Conservation (phyloP, 2,888 invertebrate species). For the Asteroscopus sphinx region DNA sequence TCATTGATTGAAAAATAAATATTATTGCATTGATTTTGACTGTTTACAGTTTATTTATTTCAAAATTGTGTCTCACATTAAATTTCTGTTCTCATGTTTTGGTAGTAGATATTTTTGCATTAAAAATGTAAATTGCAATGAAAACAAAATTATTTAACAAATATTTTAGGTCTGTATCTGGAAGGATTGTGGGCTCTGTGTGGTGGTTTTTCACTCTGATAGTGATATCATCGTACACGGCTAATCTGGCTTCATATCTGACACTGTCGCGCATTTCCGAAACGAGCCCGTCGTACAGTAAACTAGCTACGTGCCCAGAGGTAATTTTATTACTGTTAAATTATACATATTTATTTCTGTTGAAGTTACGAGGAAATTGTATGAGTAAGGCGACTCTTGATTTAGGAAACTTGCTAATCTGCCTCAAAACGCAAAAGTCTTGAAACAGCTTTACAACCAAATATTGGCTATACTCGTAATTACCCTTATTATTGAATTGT, state of each 20-base stretch:
- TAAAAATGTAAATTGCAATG: neutral
- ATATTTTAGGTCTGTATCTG: constrained; percentile 92
- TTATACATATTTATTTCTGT: constrained; percentile 7
- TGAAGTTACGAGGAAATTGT: neutral
- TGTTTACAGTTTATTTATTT: neutral
- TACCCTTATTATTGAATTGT: neutral
- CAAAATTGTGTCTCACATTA: too few relatives aligned
- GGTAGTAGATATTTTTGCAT: neutral
- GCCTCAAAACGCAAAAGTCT: neutral
- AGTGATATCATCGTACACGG: constrained; percentile 98
- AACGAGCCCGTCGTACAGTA: constrained; percentile 92
- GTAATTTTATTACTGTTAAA: constrained; percentile 57
- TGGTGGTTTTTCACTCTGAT: constrained; percentile 99
- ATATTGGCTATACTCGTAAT: neutral
- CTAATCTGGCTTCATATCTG: constrained; percentile 98
- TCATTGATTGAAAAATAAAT: too few relatives aligned
- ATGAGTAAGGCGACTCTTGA: too few relatives aligned
- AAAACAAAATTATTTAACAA: constrained; percentile 4
- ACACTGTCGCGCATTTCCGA: constrained; percentile 98
- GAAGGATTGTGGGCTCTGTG: constrained; percentile 97
- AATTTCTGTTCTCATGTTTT: too few relatives aligned
- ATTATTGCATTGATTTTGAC: too few relatives aligned
- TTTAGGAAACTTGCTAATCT: too few relatives aligned
- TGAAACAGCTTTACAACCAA: neutral
- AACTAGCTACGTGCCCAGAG: constrained; percentile 78